Evolutionary conservation across 1,140 invertebrate genomes (phyloP).

Genomic region (Popillia japonica): DNA sequence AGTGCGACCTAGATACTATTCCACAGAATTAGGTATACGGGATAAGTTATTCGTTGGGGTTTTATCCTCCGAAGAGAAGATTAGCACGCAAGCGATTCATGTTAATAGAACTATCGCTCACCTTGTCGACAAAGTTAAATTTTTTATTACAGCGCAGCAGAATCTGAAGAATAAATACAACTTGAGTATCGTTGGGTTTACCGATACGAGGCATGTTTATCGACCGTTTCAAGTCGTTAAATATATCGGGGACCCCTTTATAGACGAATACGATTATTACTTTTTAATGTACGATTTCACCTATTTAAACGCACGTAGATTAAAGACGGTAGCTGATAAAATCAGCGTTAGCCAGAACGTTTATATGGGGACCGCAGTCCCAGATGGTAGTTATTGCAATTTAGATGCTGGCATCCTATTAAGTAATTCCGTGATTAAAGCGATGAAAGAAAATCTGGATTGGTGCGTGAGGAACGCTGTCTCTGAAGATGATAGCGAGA

Average conservation of each 20-base stretch:
- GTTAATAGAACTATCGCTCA: conserved; percentile 83
- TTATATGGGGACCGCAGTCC: conserved; percentile 71
- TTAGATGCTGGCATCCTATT: conserved; percentile 77
- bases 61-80: conserved; percentile 75
- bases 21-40: conserved; percentile 89
- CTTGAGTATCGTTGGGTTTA: conserved; percentile 81
- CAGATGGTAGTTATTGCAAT: conserved; percentile 68
- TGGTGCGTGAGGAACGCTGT: conserved; percentile 87
- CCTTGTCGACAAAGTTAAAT: conserved; percentile 80
- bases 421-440: conserved; percentile 78
- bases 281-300: conserved; percentile 83
- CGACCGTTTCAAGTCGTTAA: conserved; percentile 86
- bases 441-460: conserved; percentile 77
- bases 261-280: conserved; percentile 90
- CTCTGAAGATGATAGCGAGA: conserved; percentile 79
- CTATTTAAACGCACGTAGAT: conserved; percentile 78
- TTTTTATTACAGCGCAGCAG: conserved; percentile 73
- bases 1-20: conserved; percentile 87
- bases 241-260: conserved; percentile 88
- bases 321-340: conserved; percentile 74
- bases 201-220: conserved; percentile 76
- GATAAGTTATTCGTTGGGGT: conserved; percentile 90
- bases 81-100: conserved; percentile 75
- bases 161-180: conserved; percentile 72
- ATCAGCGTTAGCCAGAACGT: conserved; percentile 85